phyloP scores from a whole-genome alignment of 2,888 invertebrate species.

The Petrophora chlorosata region DNA sequence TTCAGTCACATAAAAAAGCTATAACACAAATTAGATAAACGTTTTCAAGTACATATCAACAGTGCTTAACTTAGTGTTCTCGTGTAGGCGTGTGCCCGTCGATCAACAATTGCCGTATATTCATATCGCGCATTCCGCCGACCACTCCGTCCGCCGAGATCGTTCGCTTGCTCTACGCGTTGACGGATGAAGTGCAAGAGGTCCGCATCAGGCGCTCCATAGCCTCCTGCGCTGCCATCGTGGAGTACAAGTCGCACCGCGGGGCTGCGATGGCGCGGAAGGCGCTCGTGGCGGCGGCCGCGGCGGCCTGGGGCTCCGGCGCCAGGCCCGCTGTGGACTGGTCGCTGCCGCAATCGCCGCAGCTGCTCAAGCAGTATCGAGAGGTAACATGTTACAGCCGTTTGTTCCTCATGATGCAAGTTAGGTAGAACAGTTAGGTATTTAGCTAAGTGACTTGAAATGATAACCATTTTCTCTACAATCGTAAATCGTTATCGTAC shows the following conservation, averaged over 20 bases:
- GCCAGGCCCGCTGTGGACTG: constrained; percentile 76
- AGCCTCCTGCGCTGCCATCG: constrained; percentile 85
- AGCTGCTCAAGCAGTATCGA: constrained; percentile 72
- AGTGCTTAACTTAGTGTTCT: no score
- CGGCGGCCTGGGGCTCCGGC: constrained; percentile 76
- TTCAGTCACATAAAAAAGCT: no score
- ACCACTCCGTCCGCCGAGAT: constrained; percentile 85
- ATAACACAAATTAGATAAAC: neutral
- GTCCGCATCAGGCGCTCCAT: constrained; percentile 73
- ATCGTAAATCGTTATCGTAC: no score
- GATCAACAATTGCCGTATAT: constrained; percentile 90
- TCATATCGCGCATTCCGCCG: constrained; percentile 84
- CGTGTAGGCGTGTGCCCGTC: constrained; percentile 86
- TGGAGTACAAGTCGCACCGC: constrained; percentile 89
- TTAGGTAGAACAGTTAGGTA: no score
- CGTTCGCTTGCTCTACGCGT: constrained; percentile 78
- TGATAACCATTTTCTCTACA: no score
- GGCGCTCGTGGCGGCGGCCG: constrained; percentile 80
- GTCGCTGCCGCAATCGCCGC: constrained; percentile 77
- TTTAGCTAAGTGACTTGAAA: no score
- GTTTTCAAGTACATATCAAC: no score
- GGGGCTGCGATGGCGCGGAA: constrained; percentile 83
- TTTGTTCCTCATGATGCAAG: neutral
- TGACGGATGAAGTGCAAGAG: constrained; percentile 77
- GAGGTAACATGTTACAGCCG: constrained; percentile 52